phyloP scores from a whole-genome alignment of 37 sponge, comb jelly and placozoan genomes.

The Oopsacas minuta region DNA sequence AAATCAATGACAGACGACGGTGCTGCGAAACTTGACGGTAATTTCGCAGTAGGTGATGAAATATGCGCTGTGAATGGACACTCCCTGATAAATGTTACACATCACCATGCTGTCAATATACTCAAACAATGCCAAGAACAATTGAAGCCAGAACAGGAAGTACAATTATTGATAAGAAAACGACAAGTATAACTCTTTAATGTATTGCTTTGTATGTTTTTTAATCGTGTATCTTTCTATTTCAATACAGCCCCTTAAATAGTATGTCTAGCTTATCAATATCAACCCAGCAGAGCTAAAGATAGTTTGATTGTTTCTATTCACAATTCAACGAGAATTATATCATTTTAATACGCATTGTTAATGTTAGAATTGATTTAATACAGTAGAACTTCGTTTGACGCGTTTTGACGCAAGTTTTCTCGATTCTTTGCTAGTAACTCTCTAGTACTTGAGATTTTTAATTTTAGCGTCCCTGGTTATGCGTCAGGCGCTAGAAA shows the following conservation, averaged over 20 bases:
- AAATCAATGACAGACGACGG: slow-evolving; percentile 1
- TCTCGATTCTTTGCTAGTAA: no score
- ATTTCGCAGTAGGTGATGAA: not conserved
- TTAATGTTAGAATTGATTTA: not conserved
- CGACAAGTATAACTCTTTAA: not conserved
- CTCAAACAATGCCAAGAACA: slow-evolving; percentile 6
- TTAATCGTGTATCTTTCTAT: slow-evolving; percentile 19
- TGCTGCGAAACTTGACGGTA: not conserved
- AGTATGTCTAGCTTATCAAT: no score
- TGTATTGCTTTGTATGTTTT: not conserved
- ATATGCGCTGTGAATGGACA: slow-evolving; percentile 9
- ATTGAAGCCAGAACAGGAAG: slow-evolving; percentile 8
- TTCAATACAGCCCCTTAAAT: slow-evolving; percentile 6
- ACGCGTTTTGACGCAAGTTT: no score
- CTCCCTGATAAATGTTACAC: not conserved
- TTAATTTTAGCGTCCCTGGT: no score
- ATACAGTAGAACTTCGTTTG: no score
- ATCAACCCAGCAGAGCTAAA: no score
- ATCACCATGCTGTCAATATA: not conserved
- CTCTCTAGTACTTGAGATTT: no score
- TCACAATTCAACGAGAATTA: not conserved
- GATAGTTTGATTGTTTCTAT: not conserved
- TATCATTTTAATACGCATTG: not conserved
- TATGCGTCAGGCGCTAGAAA: no score
- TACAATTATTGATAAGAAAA: slow-evolving; percentile 8